phyloP scores from a whole-genome alignment of 2,113 vertebrate genomes.

The Poicephalus meyeri region DNA sequence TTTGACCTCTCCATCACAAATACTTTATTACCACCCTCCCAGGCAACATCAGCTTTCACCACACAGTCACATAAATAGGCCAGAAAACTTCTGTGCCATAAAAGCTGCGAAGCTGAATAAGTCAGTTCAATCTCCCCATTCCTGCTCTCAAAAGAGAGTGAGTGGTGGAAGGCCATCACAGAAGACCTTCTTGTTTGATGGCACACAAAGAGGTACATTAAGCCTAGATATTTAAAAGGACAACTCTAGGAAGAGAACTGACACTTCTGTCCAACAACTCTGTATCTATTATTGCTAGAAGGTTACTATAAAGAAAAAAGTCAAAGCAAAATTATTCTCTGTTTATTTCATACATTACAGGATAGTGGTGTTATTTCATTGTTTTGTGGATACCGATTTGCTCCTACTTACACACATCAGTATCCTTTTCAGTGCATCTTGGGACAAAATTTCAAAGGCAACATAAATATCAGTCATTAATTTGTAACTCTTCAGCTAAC shows the following conservation, averaged over 20 bases:
- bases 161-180: neutral
- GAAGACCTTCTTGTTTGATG: neutral
- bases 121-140: neutral
- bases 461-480: neutral
- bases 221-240: neutral
- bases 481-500: neutral
- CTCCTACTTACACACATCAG: neutral
- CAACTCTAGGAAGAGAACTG: neutral
- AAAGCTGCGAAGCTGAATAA: neutral
- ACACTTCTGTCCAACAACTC: neutral
- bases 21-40: neutral
- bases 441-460: neutral
- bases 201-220: neutral
- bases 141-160: neutral
- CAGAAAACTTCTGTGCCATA: neutral
- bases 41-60: neutral
- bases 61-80: neutral
- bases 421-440: neutral
- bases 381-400: neutral
- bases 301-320: neutral
- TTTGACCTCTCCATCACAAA: constrained; percentile 26
- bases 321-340: neutral
- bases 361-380: neutral
- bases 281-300: neutral
- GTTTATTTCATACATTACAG: neutral